Evolutionary conservation across 2,113 vertebrate genomes (phyloP).

Genomic region (Stegostoma tigrinum): DNA sequence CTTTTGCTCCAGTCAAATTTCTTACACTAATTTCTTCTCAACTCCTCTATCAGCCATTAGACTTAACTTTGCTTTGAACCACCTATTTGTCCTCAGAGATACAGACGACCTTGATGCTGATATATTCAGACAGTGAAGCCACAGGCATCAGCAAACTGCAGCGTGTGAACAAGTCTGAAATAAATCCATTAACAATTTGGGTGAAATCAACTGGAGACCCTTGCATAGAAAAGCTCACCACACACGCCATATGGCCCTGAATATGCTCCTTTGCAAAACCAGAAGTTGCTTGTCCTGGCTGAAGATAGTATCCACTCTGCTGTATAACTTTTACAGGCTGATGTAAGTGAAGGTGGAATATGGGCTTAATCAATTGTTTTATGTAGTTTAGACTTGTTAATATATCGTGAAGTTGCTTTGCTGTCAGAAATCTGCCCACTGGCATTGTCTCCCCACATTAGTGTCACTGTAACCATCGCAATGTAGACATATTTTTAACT

Average conservation of each 20-base stretch:
- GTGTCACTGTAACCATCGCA: neutral
- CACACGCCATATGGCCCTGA: neutral
- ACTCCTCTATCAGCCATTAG: neutral
- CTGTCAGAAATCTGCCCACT: neutral
- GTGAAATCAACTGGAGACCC: neutral
- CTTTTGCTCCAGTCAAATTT: neutral
- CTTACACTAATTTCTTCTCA: neutral
- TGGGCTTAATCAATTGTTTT: neutral
- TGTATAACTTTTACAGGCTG: neutral
- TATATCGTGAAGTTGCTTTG: neutral
- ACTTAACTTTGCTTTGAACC: constrained; percentile 10
- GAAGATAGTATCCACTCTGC: neutral
- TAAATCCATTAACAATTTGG: neutral
- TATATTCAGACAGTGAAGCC: neutral
- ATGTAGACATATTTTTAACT: neutral
- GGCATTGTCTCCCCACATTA: neutral
- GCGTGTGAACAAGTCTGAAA: neutral
- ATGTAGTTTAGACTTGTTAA: neutral
- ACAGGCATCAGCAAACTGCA: constrained; percentile 11
- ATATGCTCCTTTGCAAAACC: neutral
- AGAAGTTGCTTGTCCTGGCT: neutral
- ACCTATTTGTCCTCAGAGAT: neutral
- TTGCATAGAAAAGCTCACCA: neutral
- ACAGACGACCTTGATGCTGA: neutral
- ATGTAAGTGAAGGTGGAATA: neutral